Percentiles rank a stretch among this genome's conserved stretches.
Conservation (phyloP, 37 sponge, comb jelly and placozoan genomes). For the Axinella damicornis region DNA sequence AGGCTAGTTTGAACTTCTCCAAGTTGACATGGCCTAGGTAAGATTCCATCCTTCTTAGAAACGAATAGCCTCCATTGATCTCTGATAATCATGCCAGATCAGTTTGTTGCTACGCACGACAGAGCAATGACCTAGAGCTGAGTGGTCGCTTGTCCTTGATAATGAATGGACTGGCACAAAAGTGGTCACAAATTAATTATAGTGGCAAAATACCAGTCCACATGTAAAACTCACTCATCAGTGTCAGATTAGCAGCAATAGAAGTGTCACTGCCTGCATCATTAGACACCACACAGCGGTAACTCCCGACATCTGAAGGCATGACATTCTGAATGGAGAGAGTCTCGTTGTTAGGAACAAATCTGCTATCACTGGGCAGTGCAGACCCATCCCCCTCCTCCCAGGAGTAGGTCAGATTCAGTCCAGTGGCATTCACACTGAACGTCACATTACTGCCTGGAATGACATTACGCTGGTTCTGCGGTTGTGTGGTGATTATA, state of each 20-base stretch:
- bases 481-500: conserved; percentile 3
- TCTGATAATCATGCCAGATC: too few relatives aligned
- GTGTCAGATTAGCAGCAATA: neutral
- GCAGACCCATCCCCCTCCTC: neutral
- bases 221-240: neutral
- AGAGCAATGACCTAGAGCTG: too few relatives aligned
- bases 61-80: too few relatives aligned
- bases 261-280: neutral
- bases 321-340: conserved; percentile 7
- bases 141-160: too few relatives aligned
- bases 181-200: too few relatives aligned
- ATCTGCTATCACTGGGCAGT: neutral
- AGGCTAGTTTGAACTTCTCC: too few relatives aligned
- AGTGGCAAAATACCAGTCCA: too few relatives aligned
- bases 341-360: neutral
- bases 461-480: neutral
- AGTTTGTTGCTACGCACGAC: too few relatives aligned
- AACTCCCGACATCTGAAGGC: neutral
- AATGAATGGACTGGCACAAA: too few relatives aligned
- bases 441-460: neutral
- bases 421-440: neutral
- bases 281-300: conserved; percentile 4
- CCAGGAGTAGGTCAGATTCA: conserved; percentile 14
- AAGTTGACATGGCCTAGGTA: too few relatives aligned
- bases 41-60: too few relatives aligned